These are phyloP conservation scores for Cariama cristata DNA, from an alignment of 2,113 vertebrate genomes.

Conservation along the genomic window DNA sequence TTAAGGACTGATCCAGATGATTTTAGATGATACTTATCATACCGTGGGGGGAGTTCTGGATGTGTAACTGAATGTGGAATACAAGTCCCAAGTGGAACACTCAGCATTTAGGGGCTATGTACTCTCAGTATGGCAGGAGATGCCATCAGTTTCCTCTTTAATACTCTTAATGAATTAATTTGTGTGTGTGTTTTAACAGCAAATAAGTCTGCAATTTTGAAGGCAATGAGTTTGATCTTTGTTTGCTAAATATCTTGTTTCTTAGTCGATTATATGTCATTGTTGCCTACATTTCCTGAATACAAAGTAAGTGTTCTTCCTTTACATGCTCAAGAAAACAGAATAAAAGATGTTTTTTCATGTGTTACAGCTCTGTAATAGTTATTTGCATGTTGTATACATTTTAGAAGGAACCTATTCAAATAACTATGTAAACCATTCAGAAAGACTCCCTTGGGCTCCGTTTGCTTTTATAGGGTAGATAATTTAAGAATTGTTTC, in stretches of 20 bases:
- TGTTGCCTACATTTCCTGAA: background rate
- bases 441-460: background rate
- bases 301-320: background rate
- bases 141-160: background rate
- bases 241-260: background rate
- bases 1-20: background rate
- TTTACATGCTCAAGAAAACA: background rate
- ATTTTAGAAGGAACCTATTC: background rate
- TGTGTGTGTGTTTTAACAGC: background rate
- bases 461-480: background rate
- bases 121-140: background rate
- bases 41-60: background rate
- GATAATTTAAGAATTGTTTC: slow-evolving; percentile 21
- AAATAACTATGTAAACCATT: background rate
- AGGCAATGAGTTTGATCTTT: background rate
- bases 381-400: background rate
- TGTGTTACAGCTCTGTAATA: background rate
- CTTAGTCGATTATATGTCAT: background rate
- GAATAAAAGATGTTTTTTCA: background rate
- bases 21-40: background rate
- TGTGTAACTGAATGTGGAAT: background rate
- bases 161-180: background rate
- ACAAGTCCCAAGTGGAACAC: background rate
- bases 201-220: background rate
- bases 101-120: background rate